Evolutionary conservation across 2,888 invertebrate species (phyloP).

Genomic region (Eristalis tenax): DNA sequence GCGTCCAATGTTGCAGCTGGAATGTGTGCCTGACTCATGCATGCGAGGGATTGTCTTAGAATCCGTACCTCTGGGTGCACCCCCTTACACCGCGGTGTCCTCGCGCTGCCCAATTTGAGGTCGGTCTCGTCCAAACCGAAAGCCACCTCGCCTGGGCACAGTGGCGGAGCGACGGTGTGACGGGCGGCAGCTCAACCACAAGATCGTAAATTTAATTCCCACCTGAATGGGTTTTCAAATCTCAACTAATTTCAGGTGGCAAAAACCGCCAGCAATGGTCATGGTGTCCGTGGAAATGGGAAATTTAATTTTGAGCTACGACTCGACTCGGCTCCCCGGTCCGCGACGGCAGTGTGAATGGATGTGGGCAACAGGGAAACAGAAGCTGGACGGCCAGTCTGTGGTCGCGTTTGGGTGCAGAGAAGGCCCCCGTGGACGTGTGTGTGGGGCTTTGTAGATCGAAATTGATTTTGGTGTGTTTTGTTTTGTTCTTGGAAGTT

Average conservation of each 20-base stretch:
- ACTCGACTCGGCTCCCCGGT: conserved; percentile 1
- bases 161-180: background rate
- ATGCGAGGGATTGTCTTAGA: conserved; percentile 60
- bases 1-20: conserved; percentile 23
- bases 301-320: conserved; percentile 58
- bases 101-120: conserved; percentile 55
- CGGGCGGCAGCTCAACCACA: conserved; percentile 35
- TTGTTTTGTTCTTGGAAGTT: conserved; percentile 28
- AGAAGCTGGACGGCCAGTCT: conserved; percentile 50
- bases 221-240: conserved; percentile 66
- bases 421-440: background rate
- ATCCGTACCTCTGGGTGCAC: conserved; percentile 37
- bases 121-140: conserved; percentile 10
- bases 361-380: conserved; percentile 26
- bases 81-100: conserved; percentile 11
- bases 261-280: conserved; percentile 46
- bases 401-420: conserved; percentile 32
- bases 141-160: background rate
- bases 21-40: conserved; percentile 68
- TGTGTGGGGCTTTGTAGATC: conserved; percentile 5
- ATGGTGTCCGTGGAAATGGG: conserved; percentile 51
- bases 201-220: conserved; percentile 69
- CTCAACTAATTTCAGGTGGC: conserved; percentile 64
- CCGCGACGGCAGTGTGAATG: background rate
- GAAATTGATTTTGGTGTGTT: conserved; percentile 34